Evolutionary conservation across 2,113 vertebrate species (phyloP).

Genomic region (Chlamydotis undulata): DNA sequence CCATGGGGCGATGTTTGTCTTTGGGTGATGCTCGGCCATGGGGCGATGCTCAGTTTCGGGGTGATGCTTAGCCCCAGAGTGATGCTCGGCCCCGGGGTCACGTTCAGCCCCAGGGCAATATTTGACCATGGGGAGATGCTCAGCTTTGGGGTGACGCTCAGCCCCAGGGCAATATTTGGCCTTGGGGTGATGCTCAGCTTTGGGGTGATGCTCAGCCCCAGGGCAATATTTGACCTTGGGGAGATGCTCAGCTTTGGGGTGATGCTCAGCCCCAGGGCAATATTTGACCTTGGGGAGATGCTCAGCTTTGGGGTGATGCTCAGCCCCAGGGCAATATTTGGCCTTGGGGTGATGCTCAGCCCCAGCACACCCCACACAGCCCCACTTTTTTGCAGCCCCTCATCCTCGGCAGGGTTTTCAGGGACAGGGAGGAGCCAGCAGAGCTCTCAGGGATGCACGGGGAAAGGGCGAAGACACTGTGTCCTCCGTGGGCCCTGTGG

Average conservation of each 20-base stretch:
- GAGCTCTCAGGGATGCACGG: rapidly evolving
- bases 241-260: neutral
- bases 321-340: no score
- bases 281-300: no score
- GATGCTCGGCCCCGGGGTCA: no score
- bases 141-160: neutral
- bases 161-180: neutral
- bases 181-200: neutral
- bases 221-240: neutral
- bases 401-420: neutral
- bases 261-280: no score
- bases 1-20: no score
- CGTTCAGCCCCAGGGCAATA: no score
- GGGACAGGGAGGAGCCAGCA: rapidly evolving
- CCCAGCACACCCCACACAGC: neutral
- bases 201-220: neutral
- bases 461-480: rapidly evolving
- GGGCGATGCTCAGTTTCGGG: no score
- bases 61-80: no score
- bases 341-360: neutral
- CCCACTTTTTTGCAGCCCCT: neutral
- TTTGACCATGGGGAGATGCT: no score
- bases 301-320: no score
- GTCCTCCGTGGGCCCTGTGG: rapidly evolving
- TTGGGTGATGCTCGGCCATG: neutral